Base-by-base conservation (phyloP, 1,140 invertebrate species). In the Drosophila tristis region DNA sequence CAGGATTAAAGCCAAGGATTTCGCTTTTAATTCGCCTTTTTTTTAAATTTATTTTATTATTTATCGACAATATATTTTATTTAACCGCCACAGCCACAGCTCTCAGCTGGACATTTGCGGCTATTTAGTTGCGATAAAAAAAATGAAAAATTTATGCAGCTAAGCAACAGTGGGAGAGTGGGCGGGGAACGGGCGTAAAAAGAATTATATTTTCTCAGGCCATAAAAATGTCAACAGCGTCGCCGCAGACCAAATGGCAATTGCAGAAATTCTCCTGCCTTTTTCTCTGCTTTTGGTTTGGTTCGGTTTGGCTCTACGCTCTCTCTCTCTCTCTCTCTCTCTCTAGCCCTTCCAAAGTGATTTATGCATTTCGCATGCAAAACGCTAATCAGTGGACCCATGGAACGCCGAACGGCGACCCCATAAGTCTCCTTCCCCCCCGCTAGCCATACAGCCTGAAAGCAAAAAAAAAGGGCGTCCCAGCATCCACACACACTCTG, bases 191-290 rank as follows among this genome's bases (percentile, higher is more conserved):
- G 39, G 29, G 39, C 31, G 70, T 62, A 87, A 63, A 66, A 74
- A 84, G 81, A 80, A 90, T 78, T 89, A 79, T 89, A 89, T 89
- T 89, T 87, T 89, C 84, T 89, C 76, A 70, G 76, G 84, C 84
- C 89, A 89, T 89, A 89, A 89, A 89, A 89, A 89, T 89, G 84
- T 89, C 84, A 89, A 89, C 85, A 81, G 56, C 62, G 76, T 57
- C 47, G 79, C 73, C 78, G 48, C 78, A 81, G 53, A 71, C 74
- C 62, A 76, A 81, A 65, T 63, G 66, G 66, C 80, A 85, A 80
- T 67, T 85, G 75, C 79, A 84, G 70, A 80, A 67, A 61, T 57
- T 56, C 45, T 48, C 55, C 47, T 48, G 44, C 48, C 15, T 25
- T 73, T 64, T 61, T 60, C 31, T 60, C 29, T 31, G 7, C 29